Base-by-base conservation (phyloP, 2,113 vertebrate species). In the Dipodomys stephensi region DNA sequence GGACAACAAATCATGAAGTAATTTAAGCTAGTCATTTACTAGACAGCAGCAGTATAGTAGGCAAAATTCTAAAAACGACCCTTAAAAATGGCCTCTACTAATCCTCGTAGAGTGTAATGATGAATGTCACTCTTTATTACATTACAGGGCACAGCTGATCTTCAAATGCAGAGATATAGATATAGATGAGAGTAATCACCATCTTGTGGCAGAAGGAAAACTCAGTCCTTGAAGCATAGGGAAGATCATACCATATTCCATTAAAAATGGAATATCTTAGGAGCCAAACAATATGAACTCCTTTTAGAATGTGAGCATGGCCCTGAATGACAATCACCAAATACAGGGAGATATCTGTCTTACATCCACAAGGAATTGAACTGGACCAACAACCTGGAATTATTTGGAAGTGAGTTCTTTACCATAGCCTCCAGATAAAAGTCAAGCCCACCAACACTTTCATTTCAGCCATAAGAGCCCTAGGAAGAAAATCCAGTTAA, bases 1-100 rank as follows among this genome's bases (percentile, higher is more conserved):
- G 83, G 44, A 84, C 76, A 44, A 67, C 32, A 92, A 92, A 87
- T 71, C 35, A 76, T 81, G 39, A 91, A 76, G 62, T 46, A 27
- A 60, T 39, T 73, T 72, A n/a, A 87, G 39, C 3, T 35, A 92
- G 62, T 15, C 22, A 30, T 72, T 57, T 20, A 20, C 15, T 44
- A 65, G n/a, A 65, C 19, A 46, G 22, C 15, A 74, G 28, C 4
- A 67, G 15, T 68, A 0, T 11, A 4, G 20, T 27, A 85, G 44
- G 23, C 7, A 84, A 22, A 90, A 88, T 74, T 91, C 62, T 60
- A 62, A 88, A 68, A 86, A 22, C 19, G 71, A 6, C 11, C 71
- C 68, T 22, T 27, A 30, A 18, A 85, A 19, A 69, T 18, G 12
- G 62, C n/a, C 62, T 7, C 7, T 25, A 23, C 23, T 71, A 44